phyloP scores from a whole-genome alignment of 2,797 vertebrate genomes.

The Lagocephalus sceleratus region DNA sequence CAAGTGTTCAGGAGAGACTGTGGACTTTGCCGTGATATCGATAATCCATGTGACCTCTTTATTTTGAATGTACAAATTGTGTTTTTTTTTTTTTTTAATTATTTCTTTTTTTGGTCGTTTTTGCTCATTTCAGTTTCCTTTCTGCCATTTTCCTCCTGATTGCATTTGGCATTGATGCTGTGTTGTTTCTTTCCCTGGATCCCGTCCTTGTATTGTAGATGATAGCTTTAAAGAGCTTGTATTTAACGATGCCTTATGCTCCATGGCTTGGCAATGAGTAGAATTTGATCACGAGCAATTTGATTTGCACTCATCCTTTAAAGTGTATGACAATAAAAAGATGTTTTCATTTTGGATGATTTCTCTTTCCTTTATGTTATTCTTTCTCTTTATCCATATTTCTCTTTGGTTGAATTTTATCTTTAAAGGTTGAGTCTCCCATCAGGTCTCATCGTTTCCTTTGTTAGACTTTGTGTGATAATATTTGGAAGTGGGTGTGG shows the following conservation, averaged over 20 bases:
- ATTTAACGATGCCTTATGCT: conserved; percentile 80
- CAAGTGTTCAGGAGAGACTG: conserved; percentile 75
- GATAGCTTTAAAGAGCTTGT: conserved; percentile 77
- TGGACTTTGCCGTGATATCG: conserved; percentile 70
- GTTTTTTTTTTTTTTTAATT: conserved; percentile 63
- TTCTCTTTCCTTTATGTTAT: conserved; percentile 75
- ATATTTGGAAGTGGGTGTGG: no score
- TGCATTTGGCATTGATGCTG: conserved; percentile 63
- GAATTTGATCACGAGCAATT: conserved; percentile 74
- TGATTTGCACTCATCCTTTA: conserved; percentile 82
- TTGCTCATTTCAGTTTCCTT: conserved; percentile 50
- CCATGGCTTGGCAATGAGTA: conserved; percentile 79
- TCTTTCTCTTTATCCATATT: conserved; percentile 70
- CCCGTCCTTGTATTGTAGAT: conserved; percentile 76
- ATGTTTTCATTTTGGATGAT: conserved; percentile 80
- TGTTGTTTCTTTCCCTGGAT: conserved; percentile 64
- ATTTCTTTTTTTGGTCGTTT: conserved; percentile 41
- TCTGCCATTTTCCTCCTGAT: conserved; percentile 60
- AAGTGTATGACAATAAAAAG: conserved; percentile 81
- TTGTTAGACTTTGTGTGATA: no score
- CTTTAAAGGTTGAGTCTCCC: background rate
- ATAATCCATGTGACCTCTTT: conserved; percentile 66
- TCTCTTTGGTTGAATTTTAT: conserved; percentile 60
- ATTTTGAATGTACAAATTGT: conserved; percentile 74
- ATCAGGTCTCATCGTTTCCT: no score